These are phyloP conservation scores for Cricetomys ansorgei DNA, from an alignment of 2,113 vertebrate genomes.

Conservation along the genomic window DNA sequence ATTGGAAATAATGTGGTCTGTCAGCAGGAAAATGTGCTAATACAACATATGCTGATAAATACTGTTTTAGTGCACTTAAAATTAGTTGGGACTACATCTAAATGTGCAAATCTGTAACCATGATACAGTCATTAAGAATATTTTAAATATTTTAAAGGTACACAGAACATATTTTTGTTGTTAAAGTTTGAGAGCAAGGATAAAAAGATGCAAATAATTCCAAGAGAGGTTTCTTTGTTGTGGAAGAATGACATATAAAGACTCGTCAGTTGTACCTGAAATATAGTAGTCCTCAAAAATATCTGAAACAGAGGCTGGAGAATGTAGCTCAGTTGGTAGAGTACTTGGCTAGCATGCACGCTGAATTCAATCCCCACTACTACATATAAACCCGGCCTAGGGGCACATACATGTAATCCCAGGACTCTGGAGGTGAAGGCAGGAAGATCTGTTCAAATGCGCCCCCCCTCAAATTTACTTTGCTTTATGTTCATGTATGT, in stretches of 20 bases:
- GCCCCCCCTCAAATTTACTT: not conserved
- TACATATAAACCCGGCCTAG: not conserved
- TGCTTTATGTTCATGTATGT: not conserved
- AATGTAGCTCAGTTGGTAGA: not conserved
- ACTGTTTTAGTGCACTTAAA: not conserved
- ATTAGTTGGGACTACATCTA: not conserved
- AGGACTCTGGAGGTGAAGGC: not conserved
- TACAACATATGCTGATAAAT: not conserved
- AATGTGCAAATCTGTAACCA: not conserved
- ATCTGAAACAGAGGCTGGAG: not conserved
- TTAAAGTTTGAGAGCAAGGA: not conserved
- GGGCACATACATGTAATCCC: not conserved
- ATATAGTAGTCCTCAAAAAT: not conserved
- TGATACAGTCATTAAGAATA: not conserved
- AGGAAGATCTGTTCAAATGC: not conserved
- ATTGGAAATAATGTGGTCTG: not conserved
- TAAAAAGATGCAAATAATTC: not conserved
- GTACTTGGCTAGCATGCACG: not conserved
- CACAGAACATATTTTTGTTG: not conserved
- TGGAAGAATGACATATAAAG: not conserved
- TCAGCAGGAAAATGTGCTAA: not conserved
- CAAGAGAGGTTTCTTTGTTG: not conserved
- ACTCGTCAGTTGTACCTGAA: not conserved
- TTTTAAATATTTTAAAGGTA: not conserved
- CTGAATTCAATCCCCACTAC: not conserved